These are phyloP conservation scores for Falcunculus frontatus DNA, from an alignment of 2,113 vertebrate genomes.

Conservation along the genomic window DNA sequence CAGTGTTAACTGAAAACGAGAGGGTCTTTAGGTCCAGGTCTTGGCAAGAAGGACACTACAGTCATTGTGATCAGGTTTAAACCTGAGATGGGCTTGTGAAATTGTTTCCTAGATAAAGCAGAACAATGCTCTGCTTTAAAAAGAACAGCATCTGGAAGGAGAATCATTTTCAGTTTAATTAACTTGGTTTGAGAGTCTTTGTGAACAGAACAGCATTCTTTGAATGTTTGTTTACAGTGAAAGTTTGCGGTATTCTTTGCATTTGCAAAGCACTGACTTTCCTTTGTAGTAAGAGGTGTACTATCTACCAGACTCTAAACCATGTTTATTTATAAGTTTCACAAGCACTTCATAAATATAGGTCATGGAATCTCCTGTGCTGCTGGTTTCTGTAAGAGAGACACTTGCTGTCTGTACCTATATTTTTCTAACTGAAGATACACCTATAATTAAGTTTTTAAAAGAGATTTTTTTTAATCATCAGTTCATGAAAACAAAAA, in stretches of 20 bases:
- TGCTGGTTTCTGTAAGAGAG: not conserved
- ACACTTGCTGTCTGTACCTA: not conserved
- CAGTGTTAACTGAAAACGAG: not conserved
- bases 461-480: not conserved
- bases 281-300: not conserved
- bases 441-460: not conserved
- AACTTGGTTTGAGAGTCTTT: not conserved
- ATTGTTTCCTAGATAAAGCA: not conserved
- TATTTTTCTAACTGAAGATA: not conserved
- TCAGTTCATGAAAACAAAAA: not conserved
- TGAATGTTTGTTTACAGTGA: not conserved
- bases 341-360: not conserved
- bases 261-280: not conserved
- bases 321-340: slow-evolving; percentile 3
- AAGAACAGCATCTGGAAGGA: not conserved
- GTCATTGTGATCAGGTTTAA: not conserved
- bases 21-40: not conserved
- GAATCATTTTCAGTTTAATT: not conserved
- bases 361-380: not conserved
- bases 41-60: not conserved
- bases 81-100: not conserved
- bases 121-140: not conserved
- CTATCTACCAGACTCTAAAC: not conserved
- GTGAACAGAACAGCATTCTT: not conserved
- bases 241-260: not conserved